Percentiles rank a stretch among this genome's conserved stretches.
These are phyloP conservation scores for Macrotis lagotis DNA, from an alignment of 2,113 vertebrate genomes.

Conservation along the genomic window DNA sequence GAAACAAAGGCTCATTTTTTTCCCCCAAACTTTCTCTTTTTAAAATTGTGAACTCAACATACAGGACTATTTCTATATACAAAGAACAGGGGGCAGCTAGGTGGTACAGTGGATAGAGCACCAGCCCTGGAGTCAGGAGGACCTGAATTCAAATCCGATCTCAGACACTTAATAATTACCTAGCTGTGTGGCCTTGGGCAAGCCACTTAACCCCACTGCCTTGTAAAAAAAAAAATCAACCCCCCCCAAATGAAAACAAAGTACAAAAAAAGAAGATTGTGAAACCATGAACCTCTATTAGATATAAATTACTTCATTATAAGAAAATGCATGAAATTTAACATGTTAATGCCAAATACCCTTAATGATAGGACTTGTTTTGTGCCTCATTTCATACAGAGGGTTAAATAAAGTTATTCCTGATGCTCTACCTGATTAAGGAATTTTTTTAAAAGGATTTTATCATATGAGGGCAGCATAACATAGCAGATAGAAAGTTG, in stretches of 20 bases:
- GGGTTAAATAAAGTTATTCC: neutral
- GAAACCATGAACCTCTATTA: neutral
- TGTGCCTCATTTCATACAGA: neutral
- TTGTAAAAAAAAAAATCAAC: no score
- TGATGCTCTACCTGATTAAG: neutral
- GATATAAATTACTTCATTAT: neutral
- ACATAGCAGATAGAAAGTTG: neutral
- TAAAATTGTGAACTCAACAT: neutral
- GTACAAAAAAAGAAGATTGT: neutral
- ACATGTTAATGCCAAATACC: neutral
- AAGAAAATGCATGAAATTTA: neutral
- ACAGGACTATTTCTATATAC: neutral
- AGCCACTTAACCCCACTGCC: no score
- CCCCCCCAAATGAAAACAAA: no score
- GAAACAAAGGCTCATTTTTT: neutral
- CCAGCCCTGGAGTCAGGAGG: no score
- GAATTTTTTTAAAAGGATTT: neutral
- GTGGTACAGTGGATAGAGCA: no score
- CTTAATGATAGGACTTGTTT: neutral
- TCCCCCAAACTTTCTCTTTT: neutral
- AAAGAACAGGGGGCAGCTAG: no score
- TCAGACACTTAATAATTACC: no score
- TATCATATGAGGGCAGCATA: neutral
- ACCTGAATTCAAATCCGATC: no score
- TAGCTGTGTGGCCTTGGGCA: no score